These are phyloP conservation scores for Otolemur garnettii DNA, from an alignment of 2,113 vertebrate genomes.

Conservation along the genomic window DNA sequence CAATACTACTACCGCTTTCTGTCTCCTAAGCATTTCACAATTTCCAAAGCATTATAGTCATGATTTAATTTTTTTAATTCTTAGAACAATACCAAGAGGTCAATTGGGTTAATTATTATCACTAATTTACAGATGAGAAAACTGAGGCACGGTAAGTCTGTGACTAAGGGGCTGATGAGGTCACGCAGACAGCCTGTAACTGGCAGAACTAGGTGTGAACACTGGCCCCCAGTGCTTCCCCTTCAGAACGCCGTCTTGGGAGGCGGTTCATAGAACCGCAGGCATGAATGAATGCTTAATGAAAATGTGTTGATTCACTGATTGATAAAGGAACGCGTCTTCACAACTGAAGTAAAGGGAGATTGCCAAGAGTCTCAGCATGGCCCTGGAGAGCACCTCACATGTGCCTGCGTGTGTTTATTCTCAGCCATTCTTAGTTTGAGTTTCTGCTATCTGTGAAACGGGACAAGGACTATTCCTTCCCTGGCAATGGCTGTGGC, in stretches of 20 bases:
- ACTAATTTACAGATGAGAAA: slow-evolving; percentile 20
- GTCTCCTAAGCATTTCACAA: not conserved
- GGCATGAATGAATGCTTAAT: not conserved
- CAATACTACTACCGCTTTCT: not conserved
- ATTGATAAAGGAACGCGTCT: not conserved
- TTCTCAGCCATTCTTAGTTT: not conserved
- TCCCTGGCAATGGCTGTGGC: not conserved
- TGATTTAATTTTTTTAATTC: not conserved
- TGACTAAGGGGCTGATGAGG: not conserved
- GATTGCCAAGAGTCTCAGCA: not conserved
- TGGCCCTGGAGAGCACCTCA: not conserved
- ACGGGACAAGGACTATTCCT: not conserved
- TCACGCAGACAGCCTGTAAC: not conserved
- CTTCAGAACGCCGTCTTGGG: not conserved
- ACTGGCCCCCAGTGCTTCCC: not conserved
- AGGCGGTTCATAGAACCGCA: not conserved
- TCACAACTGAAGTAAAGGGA: slow-evolving; percentile 4
- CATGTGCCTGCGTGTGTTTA: not conserved
- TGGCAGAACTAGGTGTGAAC: not conserved
- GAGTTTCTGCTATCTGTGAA: not conserved
- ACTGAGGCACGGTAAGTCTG: not conserved
- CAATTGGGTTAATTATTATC: not conserved
- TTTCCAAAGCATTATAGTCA: slow-evolving; percentile 14
- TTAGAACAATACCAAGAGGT: not conserved
- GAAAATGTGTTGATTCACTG: not conserved